Evolutionary conservation across 2,888 invertebrate species (phyloP).

Genomic region (Synergus laeviventris): DNA sequence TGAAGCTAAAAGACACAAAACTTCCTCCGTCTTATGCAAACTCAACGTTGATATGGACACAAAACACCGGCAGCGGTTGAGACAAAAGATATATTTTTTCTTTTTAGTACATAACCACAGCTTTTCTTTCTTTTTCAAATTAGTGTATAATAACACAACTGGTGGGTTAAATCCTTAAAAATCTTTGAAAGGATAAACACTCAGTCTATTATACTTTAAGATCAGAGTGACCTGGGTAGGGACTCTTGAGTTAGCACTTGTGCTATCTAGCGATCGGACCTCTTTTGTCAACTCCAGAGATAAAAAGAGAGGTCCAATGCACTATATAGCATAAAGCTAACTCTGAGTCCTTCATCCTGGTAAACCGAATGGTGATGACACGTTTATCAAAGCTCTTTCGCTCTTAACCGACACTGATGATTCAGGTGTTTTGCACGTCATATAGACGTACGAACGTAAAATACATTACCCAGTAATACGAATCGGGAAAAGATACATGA

Average conservation of each 20-base stretch:
- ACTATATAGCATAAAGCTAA: no score
- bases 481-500: conserved; percentile 48
- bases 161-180: neutral
- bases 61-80: conserved; percentile 53
- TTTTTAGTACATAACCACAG: conserved; percentile 14
- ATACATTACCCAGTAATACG: conserved; percentile 59
- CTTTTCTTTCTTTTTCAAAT: neutral
- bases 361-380: neutral
- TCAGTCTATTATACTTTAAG: neutral
- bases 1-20: neutral
- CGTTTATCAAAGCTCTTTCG: conserved; percentile 49
- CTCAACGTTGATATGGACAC: conserved; percentile 50
- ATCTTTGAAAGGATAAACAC: neutral
- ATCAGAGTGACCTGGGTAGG: neutral
- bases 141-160: neutral
- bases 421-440: conserved; percentile 25
- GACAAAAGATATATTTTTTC: conserved; percentile 47
- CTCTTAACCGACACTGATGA: conserved; percentile 53
- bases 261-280: no score
- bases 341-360: neutral
- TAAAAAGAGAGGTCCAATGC: no score
- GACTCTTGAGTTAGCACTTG: no score
- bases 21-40: conserved; percentile 32
- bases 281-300: no score
- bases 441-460: conserved; percentile 42